Evolutionary conservation across 2,797 vertebrate genomes (phyloP), one percentile per base, ranked within the genome.

Genomic region (Chelon auratus): DNA sequence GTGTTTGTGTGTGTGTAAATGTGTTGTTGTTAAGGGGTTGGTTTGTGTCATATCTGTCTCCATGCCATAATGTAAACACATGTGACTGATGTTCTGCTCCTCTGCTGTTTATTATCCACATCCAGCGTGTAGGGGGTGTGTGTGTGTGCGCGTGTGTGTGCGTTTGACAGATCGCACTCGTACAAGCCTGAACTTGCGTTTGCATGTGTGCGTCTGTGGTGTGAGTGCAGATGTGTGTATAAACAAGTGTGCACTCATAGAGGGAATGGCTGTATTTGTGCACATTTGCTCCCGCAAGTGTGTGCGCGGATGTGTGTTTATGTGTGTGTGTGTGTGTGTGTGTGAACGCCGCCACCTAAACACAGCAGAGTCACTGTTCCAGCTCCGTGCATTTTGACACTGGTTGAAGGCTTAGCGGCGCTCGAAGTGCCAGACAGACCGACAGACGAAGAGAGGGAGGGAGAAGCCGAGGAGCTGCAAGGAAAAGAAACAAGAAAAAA

Each of bases 301-400:
- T 58, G 63, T 50, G 56, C 50, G 57, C 52, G 53, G 4, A 26
- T 60, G 73, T 40, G 58, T 75, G 68, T 50, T 62, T 72, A 78
- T 57, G 62, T 62, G 39, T 60, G 30, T 53, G 65, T 18, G 62
- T 45, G 68, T 7, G 50, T 2, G 55, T 5, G 42, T 14, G 78
- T 51, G 75, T 61, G 77, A 81, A 76, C 83, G 81, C 79, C 83
- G 64, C 61, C 76, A 79, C 80, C 87, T 88, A 80, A 87, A 89
- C 72, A 88, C 87, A 87, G 92, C 93, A 89, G 90, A 93, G 93
- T 91, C 91, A 86, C 84, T 93, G 93, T 95, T 96, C 93, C 85
- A 91, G 94, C 92, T 83, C 84, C 81, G 88, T 92, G 93, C 89
- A 76, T 91, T 94, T 85, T 88, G 82, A 90, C 90, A 93, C 91